Evolutionary conservation across 2,797 vertebrate species (phyloP), one percentile per base, ranked within the genome.

Genomic region (Periophthalmus magnuspinnatus): DNA sequence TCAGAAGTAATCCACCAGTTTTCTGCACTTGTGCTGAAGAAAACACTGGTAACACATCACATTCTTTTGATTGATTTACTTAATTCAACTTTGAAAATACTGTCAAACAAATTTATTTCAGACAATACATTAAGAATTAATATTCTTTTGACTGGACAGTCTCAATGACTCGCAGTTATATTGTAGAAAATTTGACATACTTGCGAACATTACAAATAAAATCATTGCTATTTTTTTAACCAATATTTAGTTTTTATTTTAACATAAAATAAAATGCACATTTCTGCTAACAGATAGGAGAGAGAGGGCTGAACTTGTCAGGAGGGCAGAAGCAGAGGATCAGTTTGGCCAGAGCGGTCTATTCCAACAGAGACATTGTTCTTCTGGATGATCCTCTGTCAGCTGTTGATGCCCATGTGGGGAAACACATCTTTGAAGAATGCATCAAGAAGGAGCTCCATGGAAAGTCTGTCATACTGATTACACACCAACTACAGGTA

Each of bases 401-500:
- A 0, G 94, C 94, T 0, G 92, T 95, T 0, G 95, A 96, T 0
- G 88, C 89, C 5, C 93, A 92, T 0, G 91, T 94, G 64, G 94
- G 94, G 66, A 95, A 93, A 75, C 86, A 93, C 47, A 86, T 95
- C 77, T 96, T 95, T 82, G 87, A 97, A 75, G 81, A 94, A 68
- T 89, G 92, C 68, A 88, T 95, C 55, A 93, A 93, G 86, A 91
- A 92, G 65, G 79, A 75, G 2, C 89, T 95, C 6, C 74, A 48
- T 56, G 90, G 87, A 32, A 95, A 95, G 86, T 93, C 92, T 0
- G 1, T 95, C 5, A 79, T 94, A 6, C 72, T 95, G 65, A 90
- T 94, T 64, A 95, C 92, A 28, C 93, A 95, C 72, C 93, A 95
- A 66, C 86, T 96, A 13, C 94, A 95, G 94, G 94, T 94, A n/a